These are phyloP conservation scores for Babylonia areolata DNA, from an alignment of 1,140 invertebrate species.

Conservation along the genomic window DNA sequence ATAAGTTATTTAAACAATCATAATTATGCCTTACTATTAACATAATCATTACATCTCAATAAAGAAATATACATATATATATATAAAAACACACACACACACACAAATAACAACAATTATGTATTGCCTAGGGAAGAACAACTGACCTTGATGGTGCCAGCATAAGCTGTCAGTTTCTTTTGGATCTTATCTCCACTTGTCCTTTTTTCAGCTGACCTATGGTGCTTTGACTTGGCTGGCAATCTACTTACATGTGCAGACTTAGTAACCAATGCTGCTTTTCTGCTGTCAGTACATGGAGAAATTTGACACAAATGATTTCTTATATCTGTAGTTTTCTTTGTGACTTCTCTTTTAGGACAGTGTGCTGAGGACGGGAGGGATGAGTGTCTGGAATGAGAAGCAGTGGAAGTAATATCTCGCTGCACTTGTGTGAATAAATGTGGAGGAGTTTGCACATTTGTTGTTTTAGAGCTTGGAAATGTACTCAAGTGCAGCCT, in stretches of 20 bases:
- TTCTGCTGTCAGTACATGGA: neutral
- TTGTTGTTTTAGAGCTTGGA: neutral
- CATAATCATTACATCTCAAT: too few relatives aligned
- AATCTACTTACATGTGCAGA: neutral
- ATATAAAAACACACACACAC: too few relatives aligned
- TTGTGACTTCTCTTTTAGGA: neutral
- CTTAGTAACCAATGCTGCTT: neutral
- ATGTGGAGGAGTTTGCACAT: neutral
- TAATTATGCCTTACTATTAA: too few relatives aligned
- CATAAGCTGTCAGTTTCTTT: neutral
- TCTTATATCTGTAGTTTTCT: neutral
- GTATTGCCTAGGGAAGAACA: neutral
- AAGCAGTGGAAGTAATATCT: neutral
- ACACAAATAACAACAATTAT: neutral
- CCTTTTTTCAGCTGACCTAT: neutral
- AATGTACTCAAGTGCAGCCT: neutral
- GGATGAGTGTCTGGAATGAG: neutral
- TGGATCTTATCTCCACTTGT: neutral
- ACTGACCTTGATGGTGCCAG: neutral
- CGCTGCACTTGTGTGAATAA: too few relatives aligned
- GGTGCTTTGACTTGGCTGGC: neutral
- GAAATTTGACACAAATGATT: neutral
- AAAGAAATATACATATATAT: too few relatives aligned
- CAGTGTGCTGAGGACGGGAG: neutral
- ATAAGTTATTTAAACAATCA: too few relatives aligned